Evolutionary conservation across 2,113 vertebrate species (phyloP).

Genomic region (Asarcornis scutulata): DNA sequence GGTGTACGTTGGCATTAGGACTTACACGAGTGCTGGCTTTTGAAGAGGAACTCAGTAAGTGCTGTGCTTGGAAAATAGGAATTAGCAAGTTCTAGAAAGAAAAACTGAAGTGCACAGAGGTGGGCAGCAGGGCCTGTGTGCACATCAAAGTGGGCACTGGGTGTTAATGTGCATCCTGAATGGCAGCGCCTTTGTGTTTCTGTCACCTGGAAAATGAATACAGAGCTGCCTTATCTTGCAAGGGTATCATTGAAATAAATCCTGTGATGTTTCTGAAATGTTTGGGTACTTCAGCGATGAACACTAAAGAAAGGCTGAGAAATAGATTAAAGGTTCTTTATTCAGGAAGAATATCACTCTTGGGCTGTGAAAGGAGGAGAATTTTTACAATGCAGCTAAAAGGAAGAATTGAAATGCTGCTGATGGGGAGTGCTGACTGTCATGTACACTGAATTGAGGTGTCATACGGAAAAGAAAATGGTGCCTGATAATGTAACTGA

Average conservation of each 20-base stretch:
- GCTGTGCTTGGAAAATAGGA: neutral
- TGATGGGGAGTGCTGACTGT: neutral
- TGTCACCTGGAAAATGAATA: neutral
- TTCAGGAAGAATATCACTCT: fast-evolving
- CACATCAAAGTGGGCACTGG: fast-evolving
- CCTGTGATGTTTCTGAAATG: neutral
- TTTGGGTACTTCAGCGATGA: neutral
- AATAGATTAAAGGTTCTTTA: neutral
- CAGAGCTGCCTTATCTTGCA: neutral
- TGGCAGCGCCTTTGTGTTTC: neutral
- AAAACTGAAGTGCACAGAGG: neutral
- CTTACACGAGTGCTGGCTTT: neutral
- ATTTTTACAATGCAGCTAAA: neutral
- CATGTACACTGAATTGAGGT: neutral
- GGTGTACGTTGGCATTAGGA: neutral
- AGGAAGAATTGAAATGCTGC: neutral
- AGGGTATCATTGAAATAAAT: neutral
- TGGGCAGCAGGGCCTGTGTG: neutral
- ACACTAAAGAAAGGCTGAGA: neutral
- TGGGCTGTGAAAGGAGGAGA: neutral
- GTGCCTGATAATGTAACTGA: neutral
- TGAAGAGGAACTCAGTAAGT: neutral
- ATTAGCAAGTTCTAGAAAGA: neutral
- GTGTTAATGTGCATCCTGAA: neutral
- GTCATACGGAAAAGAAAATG: neutral